Percentiles rank a stretch among this genome's conserved stretches.
phyloP scores from a whole-genome alignment of 2,888 invertebrate genomes.

The Rhagonycha fulva region DNA sequence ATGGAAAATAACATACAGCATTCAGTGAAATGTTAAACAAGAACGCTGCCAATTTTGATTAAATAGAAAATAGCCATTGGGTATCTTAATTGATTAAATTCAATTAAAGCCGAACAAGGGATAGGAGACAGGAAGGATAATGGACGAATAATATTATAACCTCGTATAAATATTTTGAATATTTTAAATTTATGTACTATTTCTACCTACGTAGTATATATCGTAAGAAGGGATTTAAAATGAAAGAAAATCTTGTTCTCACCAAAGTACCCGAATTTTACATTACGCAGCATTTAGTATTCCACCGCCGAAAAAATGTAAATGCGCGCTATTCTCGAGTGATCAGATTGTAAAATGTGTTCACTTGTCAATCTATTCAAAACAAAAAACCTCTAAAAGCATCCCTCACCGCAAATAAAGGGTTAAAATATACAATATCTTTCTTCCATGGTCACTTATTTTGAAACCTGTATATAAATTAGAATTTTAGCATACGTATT shows the following conservation, averaged over 20 bases:
- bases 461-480: constrained; percentile 26
- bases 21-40: background rate
- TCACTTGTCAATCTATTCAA: constrained; percentile 12
- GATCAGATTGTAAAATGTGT: constrained; percentile 3
- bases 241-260: background rate
- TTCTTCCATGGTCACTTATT: constrained; percentile 22
- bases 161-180: background rate
- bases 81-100: background rate
- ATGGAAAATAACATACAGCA: background rate
- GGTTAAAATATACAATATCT: constrained; percentile 27
- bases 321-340: background rate
- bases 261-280: background rate
- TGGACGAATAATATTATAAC: background rate
- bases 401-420: constrained; percentile 5
- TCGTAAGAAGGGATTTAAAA: background rate
- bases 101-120: background rate
- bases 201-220: too few relatives aligned
- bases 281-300: background rate
- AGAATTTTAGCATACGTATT: constrained; percentile 22
- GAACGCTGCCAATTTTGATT: background rate
- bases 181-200: background rate
- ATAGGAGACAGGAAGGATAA: background rate
- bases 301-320: background rate
- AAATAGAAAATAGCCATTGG: background rate
- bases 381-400: constrained; percentile 4